Conservation (phyloP, 2,113 vertebrate species). For the Australoheros scitulus region DNA sequence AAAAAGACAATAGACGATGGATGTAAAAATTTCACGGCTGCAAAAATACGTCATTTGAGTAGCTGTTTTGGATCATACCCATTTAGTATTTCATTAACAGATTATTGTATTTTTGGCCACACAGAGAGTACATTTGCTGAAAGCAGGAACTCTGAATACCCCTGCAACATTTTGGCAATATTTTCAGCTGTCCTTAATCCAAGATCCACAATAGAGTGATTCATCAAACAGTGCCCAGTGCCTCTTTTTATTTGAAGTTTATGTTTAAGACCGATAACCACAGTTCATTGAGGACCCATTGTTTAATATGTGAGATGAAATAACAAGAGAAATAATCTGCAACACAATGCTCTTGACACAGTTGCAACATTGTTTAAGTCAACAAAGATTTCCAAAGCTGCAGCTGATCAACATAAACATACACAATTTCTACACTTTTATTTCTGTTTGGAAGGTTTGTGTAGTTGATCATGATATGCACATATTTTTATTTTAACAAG, state of each 20-base stretch:
- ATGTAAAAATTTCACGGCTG: constrained; percentile 40
- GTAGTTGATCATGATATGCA: neutral
- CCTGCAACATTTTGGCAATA: constrained; percentile 46
- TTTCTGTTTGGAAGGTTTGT: neutral
- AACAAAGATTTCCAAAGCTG: constrained; percentile 8
- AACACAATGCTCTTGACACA: constrained; percentile 38
- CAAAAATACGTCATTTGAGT: constrained; percentile 38
- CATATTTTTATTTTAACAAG: neutral
- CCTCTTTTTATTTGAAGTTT: constrained; percentile 38
- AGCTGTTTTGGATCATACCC: constrained; percentile 47
- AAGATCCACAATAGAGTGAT: constrained; percentile 40
- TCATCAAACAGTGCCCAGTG: constrained; percentile 35
- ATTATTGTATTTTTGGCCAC: constrained; percentile 52
- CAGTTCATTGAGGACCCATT: constrained; percentile 17
- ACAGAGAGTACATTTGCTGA: constrained; percentile 27
- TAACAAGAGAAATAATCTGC: constrained; percentile 46
- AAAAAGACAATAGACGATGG: constrained; percentile 40
- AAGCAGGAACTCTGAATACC: constrained; percentile 34
- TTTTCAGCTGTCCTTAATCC: constrained; percentile 58
- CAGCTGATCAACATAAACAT: constrained; percentile 19
- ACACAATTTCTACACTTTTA: neutral
- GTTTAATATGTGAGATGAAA: constrained; percentile 31
- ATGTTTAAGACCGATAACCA: constrained; percentile 52
- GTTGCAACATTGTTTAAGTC: constrained; percentile 7
- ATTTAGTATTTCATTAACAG: constrained; percentile 51